Conservation (phyloP, 35 echinoderm and acorn worm species). For the Lytechinus pictus region DNA sequence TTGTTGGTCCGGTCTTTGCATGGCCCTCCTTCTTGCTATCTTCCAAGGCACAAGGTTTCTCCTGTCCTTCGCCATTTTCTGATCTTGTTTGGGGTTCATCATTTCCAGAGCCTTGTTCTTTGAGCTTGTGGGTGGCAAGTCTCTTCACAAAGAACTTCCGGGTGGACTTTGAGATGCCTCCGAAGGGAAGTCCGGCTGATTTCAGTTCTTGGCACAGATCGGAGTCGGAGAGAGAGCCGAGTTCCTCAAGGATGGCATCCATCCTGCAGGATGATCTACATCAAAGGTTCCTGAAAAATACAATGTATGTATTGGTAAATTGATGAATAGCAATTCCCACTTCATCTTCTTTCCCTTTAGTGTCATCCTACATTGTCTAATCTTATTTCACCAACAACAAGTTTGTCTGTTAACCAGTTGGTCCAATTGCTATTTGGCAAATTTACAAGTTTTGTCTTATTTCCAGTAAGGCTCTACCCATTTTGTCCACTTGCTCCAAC, state of each 20-base stretch:
- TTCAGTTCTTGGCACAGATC: conserved; percentile 65
- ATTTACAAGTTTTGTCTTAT: too few species aligned
- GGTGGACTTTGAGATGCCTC: conserved; percentile 79
- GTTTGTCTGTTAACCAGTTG: too few species aligned
- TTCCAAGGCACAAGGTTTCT: not conserved
- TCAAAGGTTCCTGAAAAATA: not conserved
- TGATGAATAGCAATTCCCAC: too few species aligned
- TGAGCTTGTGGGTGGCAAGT: conserved; percentile 65
- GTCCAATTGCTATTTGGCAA: too few species aligned
- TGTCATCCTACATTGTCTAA: too few species aligned
- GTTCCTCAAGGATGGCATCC: not conserved
- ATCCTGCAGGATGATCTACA: not conserved
- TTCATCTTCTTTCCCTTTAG: too few species aligned
- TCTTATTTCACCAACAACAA: too few species aligned
- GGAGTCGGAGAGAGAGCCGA: conserved; percentile 46
- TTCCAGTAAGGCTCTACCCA: too few species aligned
- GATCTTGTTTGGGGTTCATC: not conserved
- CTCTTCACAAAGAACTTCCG: conserved; percentile 74
- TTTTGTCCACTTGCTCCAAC: too few species aligned
- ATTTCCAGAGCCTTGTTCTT: conserved; percentile 39
- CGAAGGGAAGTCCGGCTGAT: conserved; percentile 60
- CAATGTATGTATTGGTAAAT: too few species aligned
- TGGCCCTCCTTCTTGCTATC: not conserved
- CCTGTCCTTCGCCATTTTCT: not conserved
- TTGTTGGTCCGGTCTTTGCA: not conserved